Base-by-base conservation (phyloP, 2,888 invertebrate genomes). In the Schizaphis graminum region DNA sequence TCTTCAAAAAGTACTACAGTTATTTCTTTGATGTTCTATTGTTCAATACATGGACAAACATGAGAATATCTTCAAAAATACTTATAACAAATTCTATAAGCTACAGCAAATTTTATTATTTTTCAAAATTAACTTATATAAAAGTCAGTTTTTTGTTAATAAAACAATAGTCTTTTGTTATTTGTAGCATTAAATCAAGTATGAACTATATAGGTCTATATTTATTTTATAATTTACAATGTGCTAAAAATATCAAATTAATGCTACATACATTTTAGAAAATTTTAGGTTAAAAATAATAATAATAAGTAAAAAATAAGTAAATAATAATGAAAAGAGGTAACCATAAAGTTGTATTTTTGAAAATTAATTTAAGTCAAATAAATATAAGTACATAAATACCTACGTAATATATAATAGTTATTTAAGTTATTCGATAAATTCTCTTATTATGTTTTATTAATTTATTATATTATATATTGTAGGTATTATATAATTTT, bases 21-120 rank as follows among this genome's bases (percentile, higher is more conserved):
- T 44, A 77, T 92, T 67, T 28, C 88, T 92, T 92, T 92, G 88
- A 92, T 88, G 92, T 92, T 56, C 67, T 41, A 77, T 89, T 67
- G 88, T 92, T 92, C 88, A 89, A 77, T 88, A 56, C 88, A 77
- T 88, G 24, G 28, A 77, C 88, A 77, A 92, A 89, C 28, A 77
- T 56, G 53, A 77, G 49, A 26, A 88, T 89, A 88, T 92, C 10
- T 77, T 89, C 88, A 67, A 77, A 41, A 41, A 88, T 89, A 92
- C 92, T 92, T n/a, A 10, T 53, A 53, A 53, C 1, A 77, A 67
- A 88, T 67, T 41, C 28, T 92, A 89, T 21, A 21, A 49, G 35
- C 26, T 47, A 86, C 28, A 67, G 49, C 10, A 35, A 61, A 67
- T 87, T 53, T 21, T 24, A 88, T 92, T 88, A 53, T 49, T 41